Evolutionary conservation across 2,797 vertebrate species (phyloP), one percentile per base, ranked within the genome.

Genomic region (Delichon dasypus): DNA sequence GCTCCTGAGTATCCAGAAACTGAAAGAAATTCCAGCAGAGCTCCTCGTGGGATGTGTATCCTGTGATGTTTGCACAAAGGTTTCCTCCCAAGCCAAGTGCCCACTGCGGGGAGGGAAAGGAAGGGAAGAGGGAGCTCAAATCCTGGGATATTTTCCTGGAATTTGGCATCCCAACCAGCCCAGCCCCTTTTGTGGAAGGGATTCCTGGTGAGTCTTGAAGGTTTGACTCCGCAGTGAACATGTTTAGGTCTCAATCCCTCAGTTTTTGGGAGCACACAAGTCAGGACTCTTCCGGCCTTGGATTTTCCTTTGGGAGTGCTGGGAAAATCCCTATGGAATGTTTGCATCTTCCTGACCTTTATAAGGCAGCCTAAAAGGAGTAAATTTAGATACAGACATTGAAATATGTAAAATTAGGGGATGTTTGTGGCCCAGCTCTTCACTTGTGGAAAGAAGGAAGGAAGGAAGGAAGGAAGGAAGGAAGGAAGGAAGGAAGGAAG

Each of bases 81-180:
- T 36, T 87, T 89, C 38, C 78, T 62, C 40, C 16, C 38, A 29
- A 68, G 20, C 38, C 60, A 53, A 44, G 48, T 57, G 26, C n/a
- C 32, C 32, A 2, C 0, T 3, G 5, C 40, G 26, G 34, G 32
- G 40, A 58, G 18, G 26, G 34, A 73, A 10, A 1, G 60, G 77
- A 79, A 76, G 40, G 48, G 44, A 67, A 90, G 77, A 58, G 29
- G 42, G 64, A 82, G 40, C 22, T 82, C 77, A 87, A 50, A 85
- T 12, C 29, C 77, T 27, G 51, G 45, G 84, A 55, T 34, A 13
- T 90, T 85, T 64, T 48, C 55, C 27, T 50, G 60, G 60, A 66
- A 90, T 64, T 18, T 16, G 38, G 6, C 16, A 29, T 9, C 40
- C 53, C 67, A 73, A 30, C 11, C 55, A 55, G 25, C 7, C 29